Conservation (phyloP, 1,140 invertebrate species). For the Chionoecetes opilio region DNA sequence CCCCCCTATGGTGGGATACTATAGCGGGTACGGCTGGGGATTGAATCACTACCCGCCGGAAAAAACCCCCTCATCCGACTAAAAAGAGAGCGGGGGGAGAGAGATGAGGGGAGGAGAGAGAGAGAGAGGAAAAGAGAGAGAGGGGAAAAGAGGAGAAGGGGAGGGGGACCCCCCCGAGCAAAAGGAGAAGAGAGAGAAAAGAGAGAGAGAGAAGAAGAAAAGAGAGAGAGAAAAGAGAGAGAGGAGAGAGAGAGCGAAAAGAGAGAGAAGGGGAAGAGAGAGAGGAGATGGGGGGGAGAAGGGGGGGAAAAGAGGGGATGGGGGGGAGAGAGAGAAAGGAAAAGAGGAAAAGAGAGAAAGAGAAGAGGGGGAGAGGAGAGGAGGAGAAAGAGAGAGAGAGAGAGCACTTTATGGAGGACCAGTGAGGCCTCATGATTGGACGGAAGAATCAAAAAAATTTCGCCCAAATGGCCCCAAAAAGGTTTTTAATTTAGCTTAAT, state of each 20-base stretch:
- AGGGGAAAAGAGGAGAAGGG: too few species aligned
- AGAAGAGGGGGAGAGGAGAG: neutral
- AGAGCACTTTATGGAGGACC: neutral
- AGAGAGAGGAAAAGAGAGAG: too few species aligned
- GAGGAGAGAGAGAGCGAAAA: neutral
- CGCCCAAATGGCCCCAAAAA: neutral
- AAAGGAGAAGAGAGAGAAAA: too few species aligned
- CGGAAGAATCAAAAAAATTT: neutral
- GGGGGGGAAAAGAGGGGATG: neutral
- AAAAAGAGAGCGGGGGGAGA: neutral
- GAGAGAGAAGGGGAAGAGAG: neutral
- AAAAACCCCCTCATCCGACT: neutral
- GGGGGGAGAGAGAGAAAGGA: neutral
- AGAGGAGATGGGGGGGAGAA: neutral
- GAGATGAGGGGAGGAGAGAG: too few species aligned
- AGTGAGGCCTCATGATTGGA: neutral
- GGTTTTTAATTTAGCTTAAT: neutral
- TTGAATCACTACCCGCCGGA: neutral
- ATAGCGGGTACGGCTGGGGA: neutral
- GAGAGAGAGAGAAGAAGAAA: neutral
- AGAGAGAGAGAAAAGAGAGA: neutral
- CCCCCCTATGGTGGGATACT: neutral
- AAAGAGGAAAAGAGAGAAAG: neutral
- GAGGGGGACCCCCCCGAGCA: too few species aligned
- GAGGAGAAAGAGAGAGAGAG: neutral